These are phyloP conservation scores for Orthosia gracilis DNA, from an alignment of 2,888 invertebrate genomes.

Conservation along the genomic window DNA sequence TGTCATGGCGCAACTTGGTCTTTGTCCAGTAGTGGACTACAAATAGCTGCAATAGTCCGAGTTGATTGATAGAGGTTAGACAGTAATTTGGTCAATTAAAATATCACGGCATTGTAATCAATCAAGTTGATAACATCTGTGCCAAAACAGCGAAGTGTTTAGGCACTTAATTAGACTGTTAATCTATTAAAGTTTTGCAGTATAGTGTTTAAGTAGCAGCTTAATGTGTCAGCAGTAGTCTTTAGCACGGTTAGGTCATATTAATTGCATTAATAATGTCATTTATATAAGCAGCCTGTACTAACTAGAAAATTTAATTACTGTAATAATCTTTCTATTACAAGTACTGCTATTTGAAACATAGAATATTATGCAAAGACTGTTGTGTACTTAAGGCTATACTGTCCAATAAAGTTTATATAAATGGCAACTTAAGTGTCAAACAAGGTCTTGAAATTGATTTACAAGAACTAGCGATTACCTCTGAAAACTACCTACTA, in stretches of 20 bases:
- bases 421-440: not conserved
- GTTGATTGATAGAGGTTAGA: constrained; percentile 49
- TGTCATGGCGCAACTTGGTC: constrained; percentile 15
- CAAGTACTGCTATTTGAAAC: constrained; percentile 21
- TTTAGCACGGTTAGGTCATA: constrained; percentile 29
- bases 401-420: constrained; percentile 8
- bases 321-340: constrained; percentile 33
- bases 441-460: not conserved
- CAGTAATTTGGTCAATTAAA: constrained; percentile 50
- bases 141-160: constrained; percentile 39
- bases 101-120: constrained; percentile 41
- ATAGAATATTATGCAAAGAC: constrained; percentile 24
- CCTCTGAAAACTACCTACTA: not conserved
- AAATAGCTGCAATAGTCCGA: constrained; percentile 20
- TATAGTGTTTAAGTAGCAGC: constrained; percentile 13
- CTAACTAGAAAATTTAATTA: constrained; percentile 29
- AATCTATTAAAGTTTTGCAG: constrained; percentile 35
- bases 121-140: constrained; percentile 40
- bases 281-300: constrained; percentile 29
- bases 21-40: constrained; percentile 17
- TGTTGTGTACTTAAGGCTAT: not conserved
- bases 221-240: constrained; percentile 31
- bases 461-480: not conserved
- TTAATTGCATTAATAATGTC: constrained; percentile 50
- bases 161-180: constrained; percentile 27